These are phyloP conservation scores for Elegia similella DNA, from an alignment of 2,888 invertebrate species.

Conservation along the genomic window DNA sequence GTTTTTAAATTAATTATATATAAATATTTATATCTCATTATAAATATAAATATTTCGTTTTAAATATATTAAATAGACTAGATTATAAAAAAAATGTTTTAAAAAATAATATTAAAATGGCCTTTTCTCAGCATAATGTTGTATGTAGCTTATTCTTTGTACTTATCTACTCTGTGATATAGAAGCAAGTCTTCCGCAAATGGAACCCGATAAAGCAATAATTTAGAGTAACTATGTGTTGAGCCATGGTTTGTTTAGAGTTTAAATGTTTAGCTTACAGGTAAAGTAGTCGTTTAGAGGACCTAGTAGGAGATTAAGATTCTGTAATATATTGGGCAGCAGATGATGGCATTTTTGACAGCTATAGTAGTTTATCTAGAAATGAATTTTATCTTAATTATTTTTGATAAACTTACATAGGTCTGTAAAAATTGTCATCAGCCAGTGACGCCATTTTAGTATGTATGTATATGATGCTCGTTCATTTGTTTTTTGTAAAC, in stretches of 20 bases:
- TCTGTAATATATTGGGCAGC: slow-evolving; percentile 14
- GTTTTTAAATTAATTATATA: too few species aligned
- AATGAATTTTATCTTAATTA: too few species aligned
- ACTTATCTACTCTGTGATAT: slow-evolving; percentile 15
- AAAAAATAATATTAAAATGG: too few species aligned
- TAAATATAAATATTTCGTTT: too few species aligned
- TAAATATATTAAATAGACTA: too few species aligned
- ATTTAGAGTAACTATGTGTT: slow-evolving; percentile 41
- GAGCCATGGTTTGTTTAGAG: slow-evolving; percentile 40
- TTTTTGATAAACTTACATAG: too few species aligned
- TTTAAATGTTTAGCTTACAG: slow-evolving; percentile 48
- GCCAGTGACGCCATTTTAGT: background rate
- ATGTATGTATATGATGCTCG: background rate
- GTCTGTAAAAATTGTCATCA: background rate
- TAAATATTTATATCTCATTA: too few species aligned
- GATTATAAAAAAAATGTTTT: too few species aligned
- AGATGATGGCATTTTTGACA: slow-evolving; percentile 1
- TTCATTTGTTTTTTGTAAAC: background rate
- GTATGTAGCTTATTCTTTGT: background rate
- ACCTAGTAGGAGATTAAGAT: slow-evolving; percentile 41
- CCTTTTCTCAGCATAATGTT: too few species aligned
- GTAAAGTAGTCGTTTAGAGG: slow-evolving; percentile 39
- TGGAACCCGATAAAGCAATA: slow-evolving; percentile 66
- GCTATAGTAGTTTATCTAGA: background rate
- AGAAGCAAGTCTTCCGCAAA: slow-evolving; percentile 63